Percentiles rank a stretch among this genome's conserved stretches.
Conservation (phyloP, 2,888 invertebrate species). For the Cataglyphis rosenhaueri region DNA sequence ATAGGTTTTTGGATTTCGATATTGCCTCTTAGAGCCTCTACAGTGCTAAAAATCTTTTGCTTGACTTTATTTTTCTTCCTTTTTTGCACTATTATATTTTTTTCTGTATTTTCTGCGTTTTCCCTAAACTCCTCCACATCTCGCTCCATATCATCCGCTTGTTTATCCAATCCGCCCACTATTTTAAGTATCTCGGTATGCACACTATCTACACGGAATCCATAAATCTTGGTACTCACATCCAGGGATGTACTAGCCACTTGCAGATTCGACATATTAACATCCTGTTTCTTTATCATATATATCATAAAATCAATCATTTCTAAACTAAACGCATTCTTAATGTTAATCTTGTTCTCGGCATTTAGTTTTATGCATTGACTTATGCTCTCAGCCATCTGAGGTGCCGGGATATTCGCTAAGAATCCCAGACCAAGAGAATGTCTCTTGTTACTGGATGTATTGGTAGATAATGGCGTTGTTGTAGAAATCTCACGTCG, state of each 20-base stretch:
- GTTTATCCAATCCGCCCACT: conserved; percentile 88
- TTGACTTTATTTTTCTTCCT: conserved; percentile 69
- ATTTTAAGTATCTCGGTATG: conserved; percentile 93
- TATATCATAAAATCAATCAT: conserved; percentile 94
- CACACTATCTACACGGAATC: conserved; percentile 94
- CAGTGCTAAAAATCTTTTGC: conserved; percentile 65
- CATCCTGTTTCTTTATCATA: conserved; percentile 90
- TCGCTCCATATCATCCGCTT: conserved; percentile 51
- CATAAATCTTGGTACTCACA: conserved; percentile 95
- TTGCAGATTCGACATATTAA: conserved; percentile 90
- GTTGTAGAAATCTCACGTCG: conserved; percentile 61
- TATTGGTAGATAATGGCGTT: not conserved
- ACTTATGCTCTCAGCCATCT: conserved; percentile 77
- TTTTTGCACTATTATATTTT: conserved; percentile 56
- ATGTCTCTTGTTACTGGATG: conserved; percentile 63
- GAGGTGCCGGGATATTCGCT: conserved; percentile 71
- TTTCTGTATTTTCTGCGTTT: conserved; percentile 47
- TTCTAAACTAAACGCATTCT: conserved; percentile 95
- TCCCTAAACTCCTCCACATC: conserved; percentile 63
- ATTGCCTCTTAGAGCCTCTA: conserved; percentile 70
- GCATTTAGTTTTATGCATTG: conserved; percentile 80
- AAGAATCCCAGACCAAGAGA: conserved; percentile 75
- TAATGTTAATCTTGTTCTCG: conserved; percentile 91
- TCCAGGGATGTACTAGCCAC: conserved; percentile 95
- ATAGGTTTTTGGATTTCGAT: conserved; percentile 67